Evolutionary conservation across 2,113 vertebrate genomes (phyloP).

Genomic region (Lagenorhynchus albirostris): DNA sequence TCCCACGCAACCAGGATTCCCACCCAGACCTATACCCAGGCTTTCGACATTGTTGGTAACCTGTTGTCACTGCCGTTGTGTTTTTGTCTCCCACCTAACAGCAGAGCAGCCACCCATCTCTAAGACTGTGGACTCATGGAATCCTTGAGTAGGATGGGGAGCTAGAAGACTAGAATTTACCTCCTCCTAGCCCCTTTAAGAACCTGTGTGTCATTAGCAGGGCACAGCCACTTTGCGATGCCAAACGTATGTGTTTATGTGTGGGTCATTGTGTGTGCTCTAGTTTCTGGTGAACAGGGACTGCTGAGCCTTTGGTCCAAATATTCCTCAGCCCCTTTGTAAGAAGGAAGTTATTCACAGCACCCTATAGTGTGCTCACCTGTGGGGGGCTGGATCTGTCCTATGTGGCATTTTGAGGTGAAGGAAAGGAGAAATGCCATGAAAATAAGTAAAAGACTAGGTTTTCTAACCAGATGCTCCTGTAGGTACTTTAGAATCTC

Average conservation of each 20-base stretch:
- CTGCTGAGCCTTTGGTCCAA: not conserved
- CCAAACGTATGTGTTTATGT: not conserved
- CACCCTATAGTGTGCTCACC: not conserved
- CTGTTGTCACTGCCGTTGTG: not conserved
- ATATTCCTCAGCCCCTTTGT: not conserved
- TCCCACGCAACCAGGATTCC: fast-evolving
- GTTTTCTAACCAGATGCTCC: not conserved
- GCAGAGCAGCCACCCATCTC: not conserved
- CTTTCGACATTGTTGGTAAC: not conserved
- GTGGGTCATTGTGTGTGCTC: not conserved
- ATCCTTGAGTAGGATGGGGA: not conserved
- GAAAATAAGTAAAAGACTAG: not conserved
- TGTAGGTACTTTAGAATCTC: too few relatives aligned
- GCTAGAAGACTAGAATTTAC: not conserved
- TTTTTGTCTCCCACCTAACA: not conserved
- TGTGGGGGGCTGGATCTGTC: not conserved
- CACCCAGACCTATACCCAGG: too few relatives aligned
- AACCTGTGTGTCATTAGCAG: not conserved
- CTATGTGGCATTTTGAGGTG: not conserved
- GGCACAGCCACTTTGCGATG: not conserved
- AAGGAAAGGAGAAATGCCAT: not conserved
- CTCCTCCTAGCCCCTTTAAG: not conserved
- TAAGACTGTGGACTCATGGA: not conserved
- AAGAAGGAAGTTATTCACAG: not conserved
- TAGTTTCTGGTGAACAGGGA: not conserved